phyloP scores from a whole-genome alignment of 2,888 invertebrate species.

The Cheilosia grossa region DNA sequence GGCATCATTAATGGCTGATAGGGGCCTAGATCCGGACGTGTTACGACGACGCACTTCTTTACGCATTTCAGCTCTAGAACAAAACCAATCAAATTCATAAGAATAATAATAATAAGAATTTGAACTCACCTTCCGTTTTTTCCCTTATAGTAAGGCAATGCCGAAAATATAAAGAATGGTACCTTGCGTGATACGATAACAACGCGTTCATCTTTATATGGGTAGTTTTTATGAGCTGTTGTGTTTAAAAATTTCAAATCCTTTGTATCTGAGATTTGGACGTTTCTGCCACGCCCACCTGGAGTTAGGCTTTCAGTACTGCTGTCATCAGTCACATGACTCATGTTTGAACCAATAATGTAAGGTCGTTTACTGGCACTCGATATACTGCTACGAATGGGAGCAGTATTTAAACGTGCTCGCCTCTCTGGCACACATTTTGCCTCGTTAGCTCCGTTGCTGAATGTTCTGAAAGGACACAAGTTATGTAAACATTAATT shows the following conservation, averaged over 20 bases:
- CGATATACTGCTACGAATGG: slow-evolving; percentile 78
- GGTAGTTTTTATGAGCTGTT: slow-evolving; percentile 86
- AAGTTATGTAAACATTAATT: slow-evolving; percentile 72
- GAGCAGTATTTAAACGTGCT: slow-evolving; percentile 82
- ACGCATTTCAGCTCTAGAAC: slow-evolving; percentile 86
- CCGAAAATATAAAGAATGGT: slow-evolving; percentile 94
- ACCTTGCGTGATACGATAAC: slow-evolving; percentile 91
- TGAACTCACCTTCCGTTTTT: slow-evolving; percentile 86
- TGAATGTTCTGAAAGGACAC: slow-evolving; percentile 82
- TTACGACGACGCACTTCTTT: slow-evolving; percentile 91
- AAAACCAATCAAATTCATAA: slow-evolving; percentile 45
- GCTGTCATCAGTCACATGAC: slow-evolving; percentile 84
- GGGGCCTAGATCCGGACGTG: slow-evolving; percentile 91
- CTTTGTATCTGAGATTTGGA: slow-evolving; percentile 84
- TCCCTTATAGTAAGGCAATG: slow-evolving; percentile 91
- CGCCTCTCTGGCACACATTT: slow-evolving; percentile 79
- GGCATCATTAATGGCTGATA: slow-evolving; percentile 92
- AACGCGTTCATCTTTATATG: slow-evolving; percentile 91
- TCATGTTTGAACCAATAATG: slow-evolving; percentile 80
- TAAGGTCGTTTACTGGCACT: slow-evolving; percentile 79
- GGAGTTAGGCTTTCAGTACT: slow-evolving; percentile 92
- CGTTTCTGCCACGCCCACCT: slow-evolving; percentile 80
- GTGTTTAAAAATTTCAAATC: slow-evolving; percentile 85
- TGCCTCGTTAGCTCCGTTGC: slow-evolving; percentile 81
- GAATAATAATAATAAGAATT: slow-evolving; percentile 18